Evolutionary conservation across 2,888 invertebrate species (phyloP).

Genomic region (Cheilosia scutellata): DNA sequence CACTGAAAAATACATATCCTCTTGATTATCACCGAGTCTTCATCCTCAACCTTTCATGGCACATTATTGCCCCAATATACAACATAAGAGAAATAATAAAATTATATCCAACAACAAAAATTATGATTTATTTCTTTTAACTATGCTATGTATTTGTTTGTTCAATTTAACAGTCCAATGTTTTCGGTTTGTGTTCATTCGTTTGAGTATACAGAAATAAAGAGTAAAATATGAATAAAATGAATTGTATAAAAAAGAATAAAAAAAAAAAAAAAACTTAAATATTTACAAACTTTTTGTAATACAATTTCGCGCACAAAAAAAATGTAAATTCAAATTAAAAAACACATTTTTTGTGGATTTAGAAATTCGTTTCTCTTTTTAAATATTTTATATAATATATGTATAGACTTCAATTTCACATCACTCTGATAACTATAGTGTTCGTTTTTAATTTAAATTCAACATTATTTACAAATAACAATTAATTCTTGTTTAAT

Average conservation of each 20-base stretch:
- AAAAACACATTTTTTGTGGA: neutral
- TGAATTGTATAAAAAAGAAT: slow-evolving; percentile 20
- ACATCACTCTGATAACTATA: slow-evolving; percentile 56
- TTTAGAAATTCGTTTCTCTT: slow-evolving; percentile 53
- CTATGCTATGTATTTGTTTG: slow-evolving; percentile 28
- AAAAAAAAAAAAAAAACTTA: slow-evolving; percentile 63
- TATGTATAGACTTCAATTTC: slow-evolving; percentile 53
- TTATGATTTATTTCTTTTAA: slow-evolving; percentile 40
- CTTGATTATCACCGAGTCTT: too few relatives aligned
- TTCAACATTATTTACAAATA: slow-evolving; percentile 72
- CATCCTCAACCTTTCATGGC: neutral
- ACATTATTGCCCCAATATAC: neutral
- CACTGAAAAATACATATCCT: too few relatives aligned
- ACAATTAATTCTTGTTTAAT: slow-evolving; percentile 56
- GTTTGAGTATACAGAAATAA: slow-evolving; percentile 40
- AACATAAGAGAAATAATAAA: slow-evolving; percentile 1
- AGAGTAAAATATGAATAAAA: slow-evolving; percentile 42
- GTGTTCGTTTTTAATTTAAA: slow-evolving; percentile 59
- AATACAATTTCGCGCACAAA: slow-evolving; percentile 57
- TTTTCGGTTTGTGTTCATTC: slow-evolving; percentile 35
- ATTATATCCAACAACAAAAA: slow-evolving; percentile 30
- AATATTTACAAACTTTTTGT: slow-evolving; percentile 56
- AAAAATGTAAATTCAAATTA: neutral
- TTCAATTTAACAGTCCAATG: slow-evolving; percentile 61
- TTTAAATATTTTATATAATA: slow-evolving; percentile 26